phyloP scores from a whole-genome alignment of 1,140 invertebrate genomes.

The Zeugodacus cucurbitae region DNA sequence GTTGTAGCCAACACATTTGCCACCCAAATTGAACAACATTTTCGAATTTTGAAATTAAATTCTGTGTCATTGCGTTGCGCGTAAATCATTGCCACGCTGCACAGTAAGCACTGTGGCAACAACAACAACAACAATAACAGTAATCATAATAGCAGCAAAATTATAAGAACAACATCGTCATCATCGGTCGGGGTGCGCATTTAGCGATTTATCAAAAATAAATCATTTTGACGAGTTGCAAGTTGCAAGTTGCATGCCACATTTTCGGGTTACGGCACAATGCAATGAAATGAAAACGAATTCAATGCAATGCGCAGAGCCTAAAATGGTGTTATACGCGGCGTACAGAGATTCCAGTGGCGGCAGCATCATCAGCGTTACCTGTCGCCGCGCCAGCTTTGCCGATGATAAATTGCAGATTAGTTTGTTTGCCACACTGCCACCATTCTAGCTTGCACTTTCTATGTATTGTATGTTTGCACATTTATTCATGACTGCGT shows the following conservation, averaged over 20 bases:
- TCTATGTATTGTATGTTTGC: too few relatives aligned
- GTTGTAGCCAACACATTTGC: constrained; percentile 57
- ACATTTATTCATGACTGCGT: not conserved
- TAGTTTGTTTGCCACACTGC: constrained; percentile 34
- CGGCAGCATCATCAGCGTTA: constrained; percentile 20
- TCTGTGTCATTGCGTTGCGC: constrained; percentile 61
- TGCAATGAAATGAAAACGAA: constrained; percentile 4
- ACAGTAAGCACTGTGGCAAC: not conserved
- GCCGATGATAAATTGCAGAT: constrained; percentile 36
- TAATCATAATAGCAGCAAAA: not conserved
- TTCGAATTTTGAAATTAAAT: constrained; percentile 64
- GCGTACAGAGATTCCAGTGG: not conserved
- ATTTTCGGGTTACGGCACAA: not conserved
- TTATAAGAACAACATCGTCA: not conserved
- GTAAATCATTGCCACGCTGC: constrained; percentile 61
- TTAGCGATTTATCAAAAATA: constrained; percentile 65
- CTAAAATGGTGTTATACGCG: constrained; percentile 2
- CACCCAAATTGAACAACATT: constrained; percentile 63
- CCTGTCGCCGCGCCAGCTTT: constrained; percentile 27
- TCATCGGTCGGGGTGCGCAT: not conserved
- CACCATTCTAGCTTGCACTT: not conserved
- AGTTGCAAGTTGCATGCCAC: constrained; percentile 19
- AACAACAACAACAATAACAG: not conserved
- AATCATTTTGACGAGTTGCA: constrained; percentile 61
- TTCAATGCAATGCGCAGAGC: not conserved